These are phyloP conservation scores for Pogonus chalceus DNA, from an alignment of 1,140 invertebrate genomes.

Conservation along the genomic window DNA sequence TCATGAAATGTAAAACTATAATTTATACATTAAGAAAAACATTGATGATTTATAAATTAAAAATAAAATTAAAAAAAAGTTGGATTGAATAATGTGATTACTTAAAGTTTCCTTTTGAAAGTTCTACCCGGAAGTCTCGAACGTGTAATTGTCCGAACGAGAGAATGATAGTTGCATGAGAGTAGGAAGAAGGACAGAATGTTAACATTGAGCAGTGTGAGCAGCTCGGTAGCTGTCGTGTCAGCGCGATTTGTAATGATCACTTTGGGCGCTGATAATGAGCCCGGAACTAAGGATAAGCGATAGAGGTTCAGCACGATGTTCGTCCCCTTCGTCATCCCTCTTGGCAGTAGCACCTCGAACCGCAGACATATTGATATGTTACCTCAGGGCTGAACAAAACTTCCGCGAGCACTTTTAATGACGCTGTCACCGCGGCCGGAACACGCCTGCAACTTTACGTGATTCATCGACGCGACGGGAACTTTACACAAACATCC, in stretches of 20 bases:
- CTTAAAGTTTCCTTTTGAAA: no score
- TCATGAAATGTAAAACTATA: no score
- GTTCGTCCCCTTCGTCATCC: no score
- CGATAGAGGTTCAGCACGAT: not conserved
- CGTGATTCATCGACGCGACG: not conserved
- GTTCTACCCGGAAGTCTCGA: no score
- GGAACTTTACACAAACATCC: not conserved
- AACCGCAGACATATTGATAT: constrained; percentile 5
- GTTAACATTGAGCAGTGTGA: no score
- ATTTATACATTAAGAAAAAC: no score
- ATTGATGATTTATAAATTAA: no score
- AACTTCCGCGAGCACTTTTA: constrained; percentile 1
- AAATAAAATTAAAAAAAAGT: no score
- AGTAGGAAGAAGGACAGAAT: no score
- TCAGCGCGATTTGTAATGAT: constrained; percentile 6
- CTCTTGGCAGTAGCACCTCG: not conserved
- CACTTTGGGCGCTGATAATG: constrained; percentile 4
- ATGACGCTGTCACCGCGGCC: not conserved
- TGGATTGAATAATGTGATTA: no score
- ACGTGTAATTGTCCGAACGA: no score
- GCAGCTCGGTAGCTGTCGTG: not conserved
- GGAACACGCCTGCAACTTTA: not conserved
- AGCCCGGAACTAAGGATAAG: constrained; percentile 4
- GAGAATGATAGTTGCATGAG: no score
- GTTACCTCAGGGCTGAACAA: constrained; percentile 6